Base-by-base conservation (phyloP, 92 coral and sea anemone genomes). In the Desmophyllum pertusum region DNA sequence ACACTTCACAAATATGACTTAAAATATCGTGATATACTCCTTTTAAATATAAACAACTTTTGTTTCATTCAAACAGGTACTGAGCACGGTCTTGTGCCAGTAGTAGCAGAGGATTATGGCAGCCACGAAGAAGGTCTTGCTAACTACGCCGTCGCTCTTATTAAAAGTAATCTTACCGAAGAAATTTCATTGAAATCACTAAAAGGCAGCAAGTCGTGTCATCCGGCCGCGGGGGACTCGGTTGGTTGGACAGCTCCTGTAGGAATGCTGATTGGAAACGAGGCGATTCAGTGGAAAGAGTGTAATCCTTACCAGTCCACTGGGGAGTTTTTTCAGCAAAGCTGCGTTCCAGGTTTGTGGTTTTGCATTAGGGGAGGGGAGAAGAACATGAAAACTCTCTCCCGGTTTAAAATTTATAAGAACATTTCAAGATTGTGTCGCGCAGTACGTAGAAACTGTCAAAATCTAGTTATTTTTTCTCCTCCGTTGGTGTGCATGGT, bases 261-360 rank as follows among this genome's bases (percentile, higher is more conserved):
- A 27, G 94, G 94, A 33, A 68, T 72, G 11, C 77, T 91, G 62
- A 84, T 91, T 83, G 84, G 57, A 15, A 17, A 46, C 15, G 68
- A 72, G 18, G 19, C 48, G 68, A 80, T 91, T 81, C 5, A 55
- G 36, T 84, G 76, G 86, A 76, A 75, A 37, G 46, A 53, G 0
- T 91, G 94, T 70, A 77, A 81, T 71, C 59, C 91, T 9, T 91
- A 76, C 73, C 57, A 73, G 36, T 84, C 89, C 21, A 81, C 92
- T n/a, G 94, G 86, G 39, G 79, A 73, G 50, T 88, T 55, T 52
- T 91, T 91, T 42, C 57, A 59, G 78, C 70, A 91, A 69, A 91
- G 94, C 71, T 91, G 94, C 38, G 94, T 91, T 13, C 94, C 94
- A 88, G 94, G 94, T 90, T 36, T 30, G 93, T 73, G 42, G 64